These are phyloP conservation scores for Anser cygnoides DNA, from an alignment of 2,113 vertebrate species.

Conservation along the genomic window DNA sequence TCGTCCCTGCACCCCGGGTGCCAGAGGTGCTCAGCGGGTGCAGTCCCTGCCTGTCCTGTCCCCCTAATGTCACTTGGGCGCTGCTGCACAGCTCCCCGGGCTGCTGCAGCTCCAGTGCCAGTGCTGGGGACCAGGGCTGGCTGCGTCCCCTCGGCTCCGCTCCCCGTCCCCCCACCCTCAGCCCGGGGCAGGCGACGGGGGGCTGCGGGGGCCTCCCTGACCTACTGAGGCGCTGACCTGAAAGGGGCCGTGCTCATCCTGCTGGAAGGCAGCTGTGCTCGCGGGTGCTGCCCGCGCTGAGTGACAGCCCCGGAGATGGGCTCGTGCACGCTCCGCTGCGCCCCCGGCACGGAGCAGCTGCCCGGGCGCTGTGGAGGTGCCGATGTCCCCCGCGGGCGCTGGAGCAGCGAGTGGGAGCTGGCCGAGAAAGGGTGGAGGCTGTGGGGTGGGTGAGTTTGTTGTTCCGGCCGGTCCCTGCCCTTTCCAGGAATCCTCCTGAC, in stretches of 20 bases:
- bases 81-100: background rate
- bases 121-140: fast-evolving
- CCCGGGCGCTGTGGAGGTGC: background rate
- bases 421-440: background rate
- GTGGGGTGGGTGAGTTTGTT: fast-evolving
- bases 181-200: background rate
- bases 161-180: fast-evolving
- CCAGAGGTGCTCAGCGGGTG: fast-evolving
- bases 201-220: background rate
- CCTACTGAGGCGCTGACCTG: slow-evolving; percentile 60
- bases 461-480: background rate
- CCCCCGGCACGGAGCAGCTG: background rate
- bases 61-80: background rate
- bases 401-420: background rate
- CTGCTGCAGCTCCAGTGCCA: fast-evolving
- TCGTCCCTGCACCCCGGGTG: background rate
- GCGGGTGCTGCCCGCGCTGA: background rate
- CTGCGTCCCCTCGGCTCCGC: background rate
- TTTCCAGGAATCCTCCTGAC: background rate
- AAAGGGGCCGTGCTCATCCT: slow-evolving; percentile 26
- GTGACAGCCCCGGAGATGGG: background rate
- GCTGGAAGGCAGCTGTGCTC: background rate
- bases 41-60: background rate
- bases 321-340: background rate
- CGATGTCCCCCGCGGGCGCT: background rate